Base-by-base conservation (phyloP, 1,140 invertebrate species). In the Phymastichus coffea region DNA sequence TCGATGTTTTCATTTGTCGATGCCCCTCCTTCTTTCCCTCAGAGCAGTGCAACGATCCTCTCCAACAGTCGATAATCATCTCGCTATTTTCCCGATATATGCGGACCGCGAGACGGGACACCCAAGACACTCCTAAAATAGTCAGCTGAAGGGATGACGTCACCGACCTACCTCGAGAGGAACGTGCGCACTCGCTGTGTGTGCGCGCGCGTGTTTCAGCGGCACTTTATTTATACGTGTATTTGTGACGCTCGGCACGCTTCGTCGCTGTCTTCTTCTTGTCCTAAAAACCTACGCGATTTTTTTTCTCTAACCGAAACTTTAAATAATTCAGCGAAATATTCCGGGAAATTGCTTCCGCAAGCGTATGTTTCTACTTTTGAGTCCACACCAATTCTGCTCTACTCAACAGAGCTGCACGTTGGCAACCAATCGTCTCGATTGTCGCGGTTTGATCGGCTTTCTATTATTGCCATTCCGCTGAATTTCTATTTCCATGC, bases 51-150 rank as follows among this genome's bases (percentile, higher is more conserved):
- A 54, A 26, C 37, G 37, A 28, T 67, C 44, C 14, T 58, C 46
- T 49, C 49, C 55, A 51, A 28, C 14, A n/a, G 15, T 28, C 12
- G 23, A 47, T 28, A 26, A 28, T 26, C 44, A 12, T 8, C 3
- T 23, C n/a, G 8, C 23, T 57, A 48, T 57, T 41, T 19, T 41
- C 25, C 37, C 48, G 37, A 52, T 53, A 41, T 53, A 59, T 38
- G 14, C 25, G 15, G 17, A 15, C 33, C 26, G 23, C 55, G 35
- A 35, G 57, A 53, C 41, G 58, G 41, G 61, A 64, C 63, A 65
- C 52, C 61, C 63, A 69, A 71, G 65, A 67, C 69, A 69, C 66
- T 74, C 74, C 67, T 72, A 75, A 77, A 77, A 77, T 77, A 75
- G 70, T 68, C 61, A 69, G 63, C 67, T 33, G 56, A 65, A 52